A percentile compares a stretch with the other conserved stretches of the same genome.
phyloP scores from a whole-genome alignment of 1,140 invertebrate species.

The Frieseomelitta varia region DNA sequence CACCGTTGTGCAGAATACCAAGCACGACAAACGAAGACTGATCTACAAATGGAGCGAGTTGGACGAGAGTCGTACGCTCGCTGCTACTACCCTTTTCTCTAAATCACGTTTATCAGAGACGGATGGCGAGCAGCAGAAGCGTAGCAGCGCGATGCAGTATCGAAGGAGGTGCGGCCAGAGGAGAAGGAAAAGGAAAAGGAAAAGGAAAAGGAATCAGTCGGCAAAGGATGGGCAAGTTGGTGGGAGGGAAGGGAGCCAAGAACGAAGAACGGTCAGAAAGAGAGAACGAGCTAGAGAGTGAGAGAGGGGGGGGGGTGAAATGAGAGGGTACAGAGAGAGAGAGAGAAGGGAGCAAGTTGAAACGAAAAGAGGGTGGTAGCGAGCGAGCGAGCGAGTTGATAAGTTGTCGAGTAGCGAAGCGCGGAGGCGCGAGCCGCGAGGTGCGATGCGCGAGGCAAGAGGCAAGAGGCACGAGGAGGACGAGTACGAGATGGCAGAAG shows the following conservation, averaged over 20 bases:
- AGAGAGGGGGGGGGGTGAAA: not conserved
- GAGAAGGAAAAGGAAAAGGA: too few species aligned
- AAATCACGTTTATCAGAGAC: constrained; percentile 79
- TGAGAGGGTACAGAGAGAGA: not conserved
- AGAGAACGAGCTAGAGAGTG: not conserved
- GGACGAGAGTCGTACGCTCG: constrained; percentile 36
- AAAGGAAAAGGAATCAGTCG: constrained; percentile 10
- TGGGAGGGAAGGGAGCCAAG: not conserved
- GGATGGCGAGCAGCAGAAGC: constrained; percentile 26
- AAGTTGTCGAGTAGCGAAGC: constrained; percentile 38
- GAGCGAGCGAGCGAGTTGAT: constrained; percentile 35
- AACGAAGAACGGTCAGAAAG: not conserved
- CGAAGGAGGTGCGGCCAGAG: constrained; percentile 42
- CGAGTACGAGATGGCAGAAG: constrained; percentile 44
- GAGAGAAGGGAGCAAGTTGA: not conserved
- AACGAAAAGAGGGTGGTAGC: constrained; percentile 26
- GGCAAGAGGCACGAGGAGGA: constrained; percentile 39
- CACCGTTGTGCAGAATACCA: not conserved
- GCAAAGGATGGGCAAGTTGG: not conserved
- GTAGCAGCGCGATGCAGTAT: constrained; percentile 39
- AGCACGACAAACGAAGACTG: constrained; percentile 27
- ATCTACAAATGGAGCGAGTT: constrained; percentile 1
- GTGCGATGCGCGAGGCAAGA: constrained; percentile 39
- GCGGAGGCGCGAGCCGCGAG: constrained; percentile 54
- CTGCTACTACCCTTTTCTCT: constrained; percentile 67